Evolutionary conservation across 2,888 invertebrate species (phyloP), one percentile per base, ranked within the genome.

Genomic region (Sarcophaga rosellei): DNA sequence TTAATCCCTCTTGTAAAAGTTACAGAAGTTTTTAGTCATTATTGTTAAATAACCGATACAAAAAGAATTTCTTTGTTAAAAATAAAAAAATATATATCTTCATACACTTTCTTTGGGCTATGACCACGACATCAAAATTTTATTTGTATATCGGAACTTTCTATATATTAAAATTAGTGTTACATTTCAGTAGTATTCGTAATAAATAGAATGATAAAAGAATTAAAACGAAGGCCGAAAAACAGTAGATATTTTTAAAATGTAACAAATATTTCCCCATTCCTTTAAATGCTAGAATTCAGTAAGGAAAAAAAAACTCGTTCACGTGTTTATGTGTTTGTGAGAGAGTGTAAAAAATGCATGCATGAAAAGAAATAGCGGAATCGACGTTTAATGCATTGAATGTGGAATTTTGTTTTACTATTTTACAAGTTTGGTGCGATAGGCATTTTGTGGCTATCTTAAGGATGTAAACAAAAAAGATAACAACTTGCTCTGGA

Each of bases 51-150:
- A 80, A 70, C 44, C 1, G 76, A 57, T 4, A 69, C 44, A 66
- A 63, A 21, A 74, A 23, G 11, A 25, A 53, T 23, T 47, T 75
- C 35, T 44, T 23, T 63, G 69, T 63, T 69, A 63, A 44, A 47
- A 72, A n/a, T 57, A 21, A 11, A 62, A 62, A 80, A 80, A 47
- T 23, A 45, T 20, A 44, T 10, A 17, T 65, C 15, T 65, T 21
- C n/a, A 47, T 68, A 61, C 25, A 45, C 45, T 73, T 66, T 73
- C 12, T 63, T n/a, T 25, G 47, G 47, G 20, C 25, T 61, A 53
- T 53, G 72, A 75, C 68, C 81, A 81, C 81, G 81, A 81, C 81
- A 75, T 75, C 81, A 74, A 81, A 81, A 47, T 23, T n/a, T 25
- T 59, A 44, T 53, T 78, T 59, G 45, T 74, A 66, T 66, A 44